These are phyloP conservation scores for Lycaena phlaeas DNA, from an alignment of 2,888 invertebrate species.

Conservation along the genomic window DNA sequence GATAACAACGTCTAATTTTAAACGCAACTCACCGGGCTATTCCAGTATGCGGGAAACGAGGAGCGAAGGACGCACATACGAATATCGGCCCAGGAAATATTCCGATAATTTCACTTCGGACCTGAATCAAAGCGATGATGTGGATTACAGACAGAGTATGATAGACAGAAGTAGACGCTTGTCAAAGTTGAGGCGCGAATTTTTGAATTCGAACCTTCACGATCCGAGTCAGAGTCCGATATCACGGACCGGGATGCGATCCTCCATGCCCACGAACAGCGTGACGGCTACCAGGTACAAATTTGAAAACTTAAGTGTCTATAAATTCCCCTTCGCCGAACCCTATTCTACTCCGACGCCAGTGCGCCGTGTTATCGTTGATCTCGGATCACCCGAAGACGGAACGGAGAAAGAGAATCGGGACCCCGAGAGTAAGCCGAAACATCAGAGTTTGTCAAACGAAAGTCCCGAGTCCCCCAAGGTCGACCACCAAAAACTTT, in stretches of 20 bases:
- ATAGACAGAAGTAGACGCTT: constrained; percentile 56
- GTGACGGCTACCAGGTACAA: constrained; percentile 46
- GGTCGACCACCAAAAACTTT: constrained; percentile 56
- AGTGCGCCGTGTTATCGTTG: constrained; percentile 44
- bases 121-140: constrained; percentile 56
- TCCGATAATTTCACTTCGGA: constrained; percentile 64
- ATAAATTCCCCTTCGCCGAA: constrained; percentile 67
- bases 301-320: constrained; percentile 60
- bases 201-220: constrained; percentile 58
- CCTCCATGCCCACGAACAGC: constrained; percentile 51
- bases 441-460: constrained; percentile 42
- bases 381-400: constrained; percentile 39
- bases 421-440: constrained; percentile 34
- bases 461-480: constrained; percentile 37
- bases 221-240: constrained; percentile 48
- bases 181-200: constrained; percentile 56
- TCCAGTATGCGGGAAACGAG: constrained; percentile 64
- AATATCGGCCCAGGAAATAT: constrained; percentile 59
- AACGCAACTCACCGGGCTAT: constrained; percentile 53
- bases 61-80: constrained; percentile 45
- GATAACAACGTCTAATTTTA: constrained; percentile 59
- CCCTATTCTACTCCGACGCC: constrained; percentile 62
- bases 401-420: constrained; percentile 49
- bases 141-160: constrained; percentile 57
- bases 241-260: constrained; percentile 45